Base-by-base conservation (phyloP, 2,113 vertebrate species). In the Mus pahari region DNA sequence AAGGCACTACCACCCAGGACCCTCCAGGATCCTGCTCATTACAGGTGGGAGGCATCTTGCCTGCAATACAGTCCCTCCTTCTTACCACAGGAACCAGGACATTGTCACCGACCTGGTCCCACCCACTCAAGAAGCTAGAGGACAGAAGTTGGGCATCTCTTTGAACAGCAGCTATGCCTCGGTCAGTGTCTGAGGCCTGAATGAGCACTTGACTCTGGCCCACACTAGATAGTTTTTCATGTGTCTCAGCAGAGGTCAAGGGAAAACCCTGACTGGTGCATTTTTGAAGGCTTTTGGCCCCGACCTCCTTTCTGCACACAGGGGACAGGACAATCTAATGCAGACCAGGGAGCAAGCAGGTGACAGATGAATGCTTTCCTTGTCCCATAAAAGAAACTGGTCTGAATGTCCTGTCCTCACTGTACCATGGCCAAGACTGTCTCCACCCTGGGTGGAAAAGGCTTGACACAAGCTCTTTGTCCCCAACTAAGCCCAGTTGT, bases 401-500 rank as follows among this genome's bases (percentile, higher is more conserved):
- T 90, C 28, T 75, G 75, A 14, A 58, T 90, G 94, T 66, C 42
- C 55, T 84, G 0, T 0, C 2, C 0, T 91, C 45, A 62, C 73
- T 90, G 91, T 1, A 5, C 4, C 33, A 36, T 9, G n/a, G 17
- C 16, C 64, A 70, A 92, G 83, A 53, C 48, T 4, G 60, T 26
- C 73, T 79, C 17, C 7, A 0, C 1, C n/a, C 17, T 50, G 90
- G 12, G 50, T 58, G 94, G 3, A 70, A 1, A 3, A 39, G 82
- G 81, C 0, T 97, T 53, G 84, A 28, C 3, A 89, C 89, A 74
- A 73, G 94, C 92, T 79, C 74, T 95, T 93, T 17, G 74, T 7
- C 28, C 90, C 95, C 95, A 95, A 70, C 97, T 94, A 92, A 97
- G 96, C 96, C 94, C 97, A 86, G 78, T 66, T 91, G 96, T 97